phyloP scores from a whole-genome alignment of 1,140 invertebrate species.

The Eueides isabella region DNA sequence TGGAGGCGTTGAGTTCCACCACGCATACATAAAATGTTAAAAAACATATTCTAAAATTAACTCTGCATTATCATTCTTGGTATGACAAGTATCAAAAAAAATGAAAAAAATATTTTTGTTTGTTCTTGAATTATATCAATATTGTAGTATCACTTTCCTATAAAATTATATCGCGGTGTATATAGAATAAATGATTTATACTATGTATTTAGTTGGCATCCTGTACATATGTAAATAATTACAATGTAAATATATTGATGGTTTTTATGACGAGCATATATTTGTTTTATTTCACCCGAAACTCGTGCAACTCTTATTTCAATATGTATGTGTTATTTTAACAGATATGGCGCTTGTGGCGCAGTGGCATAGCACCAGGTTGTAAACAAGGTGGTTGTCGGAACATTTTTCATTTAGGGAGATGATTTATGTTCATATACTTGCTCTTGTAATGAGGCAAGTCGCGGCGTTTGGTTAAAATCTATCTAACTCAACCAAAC shows the following conservation, averaged over 20 bases:
- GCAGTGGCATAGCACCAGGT: background rate
- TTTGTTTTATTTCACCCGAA: slow-evolving; percentile 60
- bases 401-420: background rate
- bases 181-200: slow-evolving; percentile 61
- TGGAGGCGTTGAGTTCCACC: too few species aligned
- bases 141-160: background rate
- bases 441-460: background rate
- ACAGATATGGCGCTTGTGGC: background rate
- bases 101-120: too few species aligned
- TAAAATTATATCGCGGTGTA: slow-evolving; percentile 38
- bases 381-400: background rate
- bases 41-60: too few species aligned
- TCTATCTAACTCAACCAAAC: too few species aligned
- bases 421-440: background rate
- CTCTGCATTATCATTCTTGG: too few species aligned
- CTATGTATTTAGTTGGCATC: slow-evolving; percentile 47
- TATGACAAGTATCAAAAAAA: too few species aligned
- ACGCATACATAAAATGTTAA: too few species aligned
- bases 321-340: too few species aligned
- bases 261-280: slow-evolving; percentile 74
- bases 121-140: background rate
- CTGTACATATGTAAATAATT: slow-evolving; percentile 77
- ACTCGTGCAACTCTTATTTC: too few species aligned
- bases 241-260: slow-evolving; percentile 77
- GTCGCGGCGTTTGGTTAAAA: too few species aligned